phyloP scores from a whole-genome alignment of 1,140 invertebrate genomes.

The Chironomus tepperi region DNA sequence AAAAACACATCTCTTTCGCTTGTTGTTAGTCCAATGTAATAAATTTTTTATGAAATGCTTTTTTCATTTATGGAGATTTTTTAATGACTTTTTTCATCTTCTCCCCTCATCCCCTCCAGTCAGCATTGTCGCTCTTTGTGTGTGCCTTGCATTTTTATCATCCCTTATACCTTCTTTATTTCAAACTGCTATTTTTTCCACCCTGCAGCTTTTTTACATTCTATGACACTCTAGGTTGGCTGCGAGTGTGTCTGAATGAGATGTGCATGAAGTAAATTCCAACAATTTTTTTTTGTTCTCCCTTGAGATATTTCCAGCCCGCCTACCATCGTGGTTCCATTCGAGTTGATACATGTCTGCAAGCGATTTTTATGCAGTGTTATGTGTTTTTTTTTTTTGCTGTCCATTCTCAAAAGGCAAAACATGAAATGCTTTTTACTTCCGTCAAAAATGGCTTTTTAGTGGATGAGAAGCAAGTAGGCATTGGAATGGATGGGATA shows the following conservation, averaged over 20 bases:
- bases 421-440: too few relatives aligned
- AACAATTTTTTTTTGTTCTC: not conserved
- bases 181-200: not conserved
- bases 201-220: not conserved
- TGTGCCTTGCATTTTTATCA: not conserved
- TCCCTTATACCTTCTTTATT: not conserved
- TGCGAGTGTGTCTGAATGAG: not conserved
- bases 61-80: slow-evolving; percentile 1
- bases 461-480: not conserved
- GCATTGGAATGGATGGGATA: too few relatives aligned
- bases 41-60: slow-evolving; percentile 10
- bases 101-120: too few relatives aligned
- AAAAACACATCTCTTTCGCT: too few relatives aligned
- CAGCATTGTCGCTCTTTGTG: not conserved
- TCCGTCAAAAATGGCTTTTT: slow-evolving; percentile 12
- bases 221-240: not conserved
- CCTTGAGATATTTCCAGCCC: not conserved
- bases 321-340: not conserved
- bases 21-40: not conserved
- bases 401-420: too few relatives aligned
- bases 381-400: too few relatives aligned
- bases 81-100: not conserved
- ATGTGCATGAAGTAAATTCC: not conserved
- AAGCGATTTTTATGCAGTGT: not conserved
- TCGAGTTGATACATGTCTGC: slow-evolving; percentile 3